phyloP scores from a whole-genome alignment of 1,140 invertebrate species.

The Trichonephila clavata region DNA sequence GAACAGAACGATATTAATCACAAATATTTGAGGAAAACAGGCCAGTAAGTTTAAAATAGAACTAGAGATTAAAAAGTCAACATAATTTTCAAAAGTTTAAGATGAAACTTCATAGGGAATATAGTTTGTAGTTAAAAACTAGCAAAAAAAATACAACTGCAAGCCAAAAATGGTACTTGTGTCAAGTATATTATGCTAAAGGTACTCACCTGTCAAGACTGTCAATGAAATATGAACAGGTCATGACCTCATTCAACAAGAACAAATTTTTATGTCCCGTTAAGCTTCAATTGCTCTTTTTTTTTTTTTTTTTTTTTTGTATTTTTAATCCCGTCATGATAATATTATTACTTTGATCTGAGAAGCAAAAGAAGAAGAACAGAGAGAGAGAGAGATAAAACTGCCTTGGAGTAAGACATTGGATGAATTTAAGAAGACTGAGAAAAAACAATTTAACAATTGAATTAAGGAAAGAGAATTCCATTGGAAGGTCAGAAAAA shows the following conservation, averaged over 20 bases:
- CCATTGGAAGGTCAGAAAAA: background rate
- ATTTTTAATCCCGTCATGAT: slow-evolving; percentile 35
- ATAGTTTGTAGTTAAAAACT: background rate
- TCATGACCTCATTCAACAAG: slow-evolving; percentile 11
- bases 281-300: slow-evolving; percentile 17
- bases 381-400: background rate
- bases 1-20: too few relatives aligned
- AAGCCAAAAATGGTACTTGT: background rate
- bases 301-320: slow-evolving; percentile 14
- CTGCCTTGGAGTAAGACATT: background rate
- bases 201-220: slow-evolving; percentile 20
- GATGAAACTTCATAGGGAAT: too few relatives aligned
- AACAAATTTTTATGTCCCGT: slow-evolving; percentile 41
- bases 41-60: too few relatives aligned
- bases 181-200: background rate
- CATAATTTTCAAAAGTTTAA: too few relatives aligned
- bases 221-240: slow-evolving; percentile 16
- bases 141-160: background rate
- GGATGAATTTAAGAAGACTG: background rate
- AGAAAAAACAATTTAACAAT: slow-evolving; percentile 3
- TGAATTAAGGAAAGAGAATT: background rate
- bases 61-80: too few relatives aligned
- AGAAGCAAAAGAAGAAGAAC: background rate
- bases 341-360: slow-evolving; percentile 1
- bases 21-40: too few relatives aligned